Conservation (phyloP, 2,888 invertebrate species). For the Chloroclysta siterata region DNA sequence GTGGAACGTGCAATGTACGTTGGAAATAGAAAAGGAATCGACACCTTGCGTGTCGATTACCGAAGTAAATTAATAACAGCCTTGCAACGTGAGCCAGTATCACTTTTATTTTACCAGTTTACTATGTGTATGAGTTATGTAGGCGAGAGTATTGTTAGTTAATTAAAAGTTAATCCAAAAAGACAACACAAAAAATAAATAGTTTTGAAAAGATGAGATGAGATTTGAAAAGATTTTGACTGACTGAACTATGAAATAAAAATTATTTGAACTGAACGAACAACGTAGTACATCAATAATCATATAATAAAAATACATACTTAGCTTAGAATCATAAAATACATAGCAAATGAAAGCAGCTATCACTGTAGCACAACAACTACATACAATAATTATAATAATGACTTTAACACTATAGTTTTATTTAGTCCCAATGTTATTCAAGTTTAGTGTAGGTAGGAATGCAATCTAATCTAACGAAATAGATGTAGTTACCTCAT, state of each 20-base stretch:
- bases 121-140: background rate
- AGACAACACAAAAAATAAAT: no score
- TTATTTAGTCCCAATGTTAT: background rate
- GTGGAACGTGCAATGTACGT: background rate
- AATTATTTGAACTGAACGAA: no score
- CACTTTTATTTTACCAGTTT: background rate
- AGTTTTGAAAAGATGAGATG: no score
- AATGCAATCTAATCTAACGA: constrained; percentile 1
- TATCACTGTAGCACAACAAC: background rate
- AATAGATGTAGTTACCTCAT: background rate
- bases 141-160: background rate
- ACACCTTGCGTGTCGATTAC: background rate
- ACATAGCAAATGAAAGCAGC: background rate
- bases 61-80: background rate
- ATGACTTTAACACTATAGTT: background rate
- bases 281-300: no score
- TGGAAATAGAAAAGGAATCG: constrained; percentile 2
- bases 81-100: background rate
- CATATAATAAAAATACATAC: no score
- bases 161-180: background rate
- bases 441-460: background rate
- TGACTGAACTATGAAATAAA: no score
- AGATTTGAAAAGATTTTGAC: no score
- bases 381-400: background rate
- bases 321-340: no score